Evolutionary conservation across 2,797 vertebrate species (phyloP).

Genomic region (Sardinella longiceps): DNA sequence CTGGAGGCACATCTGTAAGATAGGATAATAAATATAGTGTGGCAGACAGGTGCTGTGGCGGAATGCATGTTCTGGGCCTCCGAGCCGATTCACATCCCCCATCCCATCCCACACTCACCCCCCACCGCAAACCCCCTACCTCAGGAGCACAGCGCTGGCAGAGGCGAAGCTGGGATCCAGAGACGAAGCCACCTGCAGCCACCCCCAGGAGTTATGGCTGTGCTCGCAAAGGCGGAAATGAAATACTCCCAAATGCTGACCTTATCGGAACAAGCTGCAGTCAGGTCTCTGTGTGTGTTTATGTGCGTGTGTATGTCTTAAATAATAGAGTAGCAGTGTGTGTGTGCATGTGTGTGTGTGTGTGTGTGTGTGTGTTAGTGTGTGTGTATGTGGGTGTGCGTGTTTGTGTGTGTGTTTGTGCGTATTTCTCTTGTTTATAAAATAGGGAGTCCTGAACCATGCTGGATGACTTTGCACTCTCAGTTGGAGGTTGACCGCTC

Average conservation of each 20-base stretch:
- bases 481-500: constrained; percentile 1
- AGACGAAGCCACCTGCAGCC: constrained; percentile 6
- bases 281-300: constrained; percentile 10
- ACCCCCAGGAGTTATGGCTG: constrained; percentile 22
- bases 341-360: constrained; percentile 8
- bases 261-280: constrained; percentile 26
- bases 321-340: constrained; percentile 6
- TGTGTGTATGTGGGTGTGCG: background rate
- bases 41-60: constrained; percentile 20
- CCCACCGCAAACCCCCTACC: background rate
- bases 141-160: background rate
- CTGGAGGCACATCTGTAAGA: constrained; percentile 71
- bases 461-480: constrained; percentile 18
- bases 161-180: background rate
- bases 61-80: constrained; percentile 27
- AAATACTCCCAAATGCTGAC: constrained; percentile 23
- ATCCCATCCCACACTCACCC: background rate
- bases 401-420: constrained; percentile 1
- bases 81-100: background rate
- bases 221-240: constrained; percentile 19
- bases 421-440: constrained; percentile 19
- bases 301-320: constrained; percentile 19
- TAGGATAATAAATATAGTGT: constrained; percentile 37
- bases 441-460: background rate
- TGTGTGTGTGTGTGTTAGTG: constrained; percentile 8